These are phyloP conservation scores for Spodoptera picta DNA, from an alignment of 2,888 invertebrate genomes.

Conservation along the genomic window DNA sequence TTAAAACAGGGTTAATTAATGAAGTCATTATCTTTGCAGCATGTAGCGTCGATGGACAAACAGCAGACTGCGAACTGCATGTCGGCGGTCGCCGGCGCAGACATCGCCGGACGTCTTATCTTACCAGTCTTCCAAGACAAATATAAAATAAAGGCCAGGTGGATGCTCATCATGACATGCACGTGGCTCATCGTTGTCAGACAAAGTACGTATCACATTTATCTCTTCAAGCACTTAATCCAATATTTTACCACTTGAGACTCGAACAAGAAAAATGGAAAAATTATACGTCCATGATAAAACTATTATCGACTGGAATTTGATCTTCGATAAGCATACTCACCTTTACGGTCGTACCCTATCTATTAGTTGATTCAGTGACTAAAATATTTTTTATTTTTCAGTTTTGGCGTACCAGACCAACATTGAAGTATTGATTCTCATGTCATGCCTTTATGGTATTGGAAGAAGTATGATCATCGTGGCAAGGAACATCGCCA, in stretches of 20 bases:
- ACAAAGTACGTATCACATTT: conserved; percentile 82
- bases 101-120: conserved; percentile 90
- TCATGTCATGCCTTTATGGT: conserved; percentile 90
- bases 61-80: conserved; percentile 90
- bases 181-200: conserved; percentile 88
- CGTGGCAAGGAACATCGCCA: conserved; percentile 91
- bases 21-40: conserved; percentile 64
- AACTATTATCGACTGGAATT: conserved; percentile 46
- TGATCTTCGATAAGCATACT: conserved; percentile 36
- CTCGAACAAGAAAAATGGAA: conserved; percentile 36
- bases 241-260: conserved; percentile 22
- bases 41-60: conserved; percentile 77
- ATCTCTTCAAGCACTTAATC: conserved; percentile 18
- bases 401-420: conserved; percentile 90
- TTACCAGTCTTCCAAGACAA: conserved; percentile 90
- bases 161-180: conserved; percentile 90
- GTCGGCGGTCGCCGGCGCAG: conserved; percentile 91
- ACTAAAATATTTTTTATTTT: conserved; percentile 13
- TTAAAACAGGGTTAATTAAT: conserved; percentile 2
- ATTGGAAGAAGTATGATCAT: conserved; percentile 92
- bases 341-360: conserved; percentile 15
- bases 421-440: conserved; percentile 83
- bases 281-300: conserved; percentile 38
- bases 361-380: conserved; percentile 10
- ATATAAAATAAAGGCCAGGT: conserved; percentile 89